Evolutionary conservation across 2,797 vertebrate genomes (phyloP).

Genomic region (Limosa lapponica): DNA sequence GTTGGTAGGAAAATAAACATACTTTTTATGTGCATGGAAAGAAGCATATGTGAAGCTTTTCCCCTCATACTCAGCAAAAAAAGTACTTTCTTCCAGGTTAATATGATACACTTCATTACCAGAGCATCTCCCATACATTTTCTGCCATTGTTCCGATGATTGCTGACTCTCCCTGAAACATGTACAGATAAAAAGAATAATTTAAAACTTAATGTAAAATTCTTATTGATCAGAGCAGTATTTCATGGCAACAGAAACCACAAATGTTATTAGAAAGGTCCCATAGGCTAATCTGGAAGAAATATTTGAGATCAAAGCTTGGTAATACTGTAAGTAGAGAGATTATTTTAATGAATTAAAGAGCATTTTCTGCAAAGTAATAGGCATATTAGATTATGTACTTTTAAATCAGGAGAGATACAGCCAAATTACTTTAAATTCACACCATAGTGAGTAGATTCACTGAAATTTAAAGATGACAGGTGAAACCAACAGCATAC

Average conservation of each 20-base stretch:
- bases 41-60: constrained; percentile 98
- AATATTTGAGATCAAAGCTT: neutral
- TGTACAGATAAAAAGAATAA: constrained; percentile 42
- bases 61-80: constrained; percentile 96
- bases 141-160: constrained; percentile 96
- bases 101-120: constrained; percentile 99
- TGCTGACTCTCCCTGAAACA: constrained; percentile 91
- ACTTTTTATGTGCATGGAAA: constrained; percentile 99
- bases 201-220: neutral
- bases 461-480: neutral
- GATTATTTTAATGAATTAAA: constrained; percentile 2
- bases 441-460: neutral
- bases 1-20: constrained; percentile 67
- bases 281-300: neutral
- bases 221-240: neutral
- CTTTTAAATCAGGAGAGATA: neutral
- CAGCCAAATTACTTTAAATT: constrained; percentile 2
- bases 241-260: neutral
- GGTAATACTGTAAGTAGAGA: neutral
- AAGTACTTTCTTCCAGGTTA: constrained; percentile 93
- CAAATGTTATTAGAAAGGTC: neutral
- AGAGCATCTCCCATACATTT: constrained; percentile 95
- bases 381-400: neutral
- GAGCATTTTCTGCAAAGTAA: neutral
- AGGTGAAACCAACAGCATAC: neutral